These are phyloP conservation scores for Drosophila niveifrons DNA, from an alignment of 2,888 invertebrate species.

Conservation along the genomic window DNA sequence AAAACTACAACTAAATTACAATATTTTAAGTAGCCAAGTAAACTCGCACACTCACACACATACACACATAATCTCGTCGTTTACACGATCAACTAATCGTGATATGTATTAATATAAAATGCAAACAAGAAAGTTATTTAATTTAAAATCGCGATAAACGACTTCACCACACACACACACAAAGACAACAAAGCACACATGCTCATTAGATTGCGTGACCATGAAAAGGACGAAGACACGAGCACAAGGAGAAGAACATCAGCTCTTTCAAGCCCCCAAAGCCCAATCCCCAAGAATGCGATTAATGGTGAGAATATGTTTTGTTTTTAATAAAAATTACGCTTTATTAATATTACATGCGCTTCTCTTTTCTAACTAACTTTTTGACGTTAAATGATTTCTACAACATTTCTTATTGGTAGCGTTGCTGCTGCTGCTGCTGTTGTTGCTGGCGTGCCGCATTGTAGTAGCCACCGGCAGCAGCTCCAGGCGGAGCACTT, in stretches of 20 bases:
- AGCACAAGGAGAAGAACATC: conserved; percentile 1
- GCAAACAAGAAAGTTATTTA: neutral
- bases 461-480: conserved; percentile 57
- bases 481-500: conserved; percentile 32
- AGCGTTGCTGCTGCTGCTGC: conserved; percentile 62
- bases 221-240: conserved; percentile 8
- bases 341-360: conserved; percentile 71
- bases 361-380: conserved; percentile 20
- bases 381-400: conserved; percentile 12
- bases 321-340: conserved; percentile 75
- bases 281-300: neutral
- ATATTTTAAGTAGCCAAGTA: conserved; percentile 56
- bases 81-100: conserved; percentile 31
- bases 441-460: conserved; percentile 49
- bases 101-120: conserved; percentile 14
- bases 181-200: conserved; percentile 14
- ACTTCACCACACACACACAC: conserved; percentile 20
- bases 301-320: conserved; percentile 50
- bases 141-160: conserved; percentile 15
- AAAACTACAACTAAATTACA: conserved; percentile 25
- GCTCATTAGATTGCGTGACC: conserved; percentile 31
- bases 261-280: conserved; percentile 10
- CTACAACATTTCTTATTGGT: conserved; percentile 39
- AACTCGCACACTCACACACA: conserved; percentile 30
- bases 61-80: neutral